These are phyloP conservation scores for Melopsittacus undulatus DNA, from an alignment of 2,797 vertebrate species.

Conservation along the genomic window DNA sequence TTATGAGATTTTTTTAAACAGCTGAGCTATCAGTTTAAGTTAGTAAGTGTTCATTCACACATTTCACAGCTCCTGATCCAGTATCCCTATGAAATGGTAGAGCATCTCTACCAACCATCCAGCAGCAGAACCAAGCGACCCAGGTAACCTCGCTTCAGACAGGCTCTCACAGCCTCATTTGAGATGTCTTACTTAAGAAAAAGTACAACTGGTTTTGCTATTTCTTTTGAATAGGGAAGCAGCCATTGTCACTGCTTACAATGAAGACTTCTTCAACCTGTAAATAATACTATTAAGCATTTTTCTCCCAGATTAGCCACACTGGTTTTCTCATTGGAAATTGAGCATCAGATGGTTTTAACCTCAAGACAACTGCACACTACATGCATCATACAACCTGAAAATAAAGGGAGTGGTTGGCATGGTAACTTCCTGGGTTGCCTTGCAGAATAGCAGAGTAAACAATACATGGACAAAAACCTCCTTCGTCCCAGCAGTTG, in stretches of 20 bases:
- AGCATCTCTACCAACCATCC: not conserved
- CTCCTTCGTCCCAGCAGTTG: not conserved
- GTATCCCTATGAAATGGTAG: not conserved
- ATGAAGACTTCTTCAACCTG: not conserved
- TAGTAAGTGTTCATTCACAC: not conserved
- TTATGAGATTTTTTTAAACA: not conserved
- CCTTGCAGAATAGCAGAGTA: not conserved
- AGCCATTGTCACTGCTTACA: not conserved
- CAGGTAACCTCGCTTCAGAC: not conserved
- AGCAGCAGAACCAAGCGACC: not conserved
- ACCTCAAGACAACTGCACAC: not conserved
- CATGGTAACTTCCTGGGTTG: not conserved
- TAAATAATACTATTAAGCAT: not conserved
- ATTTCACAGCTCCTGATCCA: not conserved
- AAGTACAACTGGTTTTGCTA: not conserved
- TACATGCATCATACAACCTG: accelerated
- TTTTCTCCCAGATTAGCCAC: not conserved
- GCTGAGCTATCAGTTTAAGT: not conserved
- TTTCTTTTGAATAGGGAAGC: not conserved
- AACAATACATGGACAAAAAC: not conserved
- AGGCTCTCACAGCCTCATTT: not conserved
- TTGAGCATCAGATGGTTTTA: not conserved
- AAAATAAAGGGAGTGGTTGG: not conserved
- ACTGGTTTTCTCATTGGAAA: not conserved
- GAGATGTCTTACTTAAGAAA: not conserved